These are phyloP conservation scores for Epinotia nisella DNA, from an alignment of 2,888 invertebrate genomes.

Conservation along the genomic window DNA sequence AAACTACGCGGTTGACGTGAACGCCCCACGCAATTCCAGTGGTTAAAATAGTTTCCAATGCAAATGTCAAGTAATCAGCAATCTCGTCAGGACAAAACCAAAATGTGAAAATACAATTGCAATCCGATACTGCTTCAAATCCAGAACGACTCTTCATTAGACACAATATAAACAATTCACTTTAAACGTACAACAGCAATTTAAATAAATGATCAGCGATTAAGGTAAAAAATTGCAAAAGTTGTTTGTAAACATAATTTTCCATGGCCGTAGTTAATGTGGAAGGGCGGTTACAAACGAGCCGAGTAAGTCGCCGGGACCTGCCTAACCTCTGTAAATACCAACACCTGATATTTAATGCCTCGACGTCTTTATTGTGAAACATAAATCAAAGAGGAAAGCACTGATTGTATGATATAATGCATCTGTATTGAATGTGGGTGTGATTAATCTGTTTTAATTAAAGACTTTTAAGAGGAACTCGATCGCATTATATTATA, in stretches of 20 bases:
- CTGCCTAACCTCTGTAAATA: conserved; percentile 39
- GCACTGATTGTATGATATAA: conserved; percentile 58
- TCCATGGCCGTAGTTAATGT: conserved; percentile 32
- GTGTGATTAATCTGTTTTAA: conserved; percentile 42
- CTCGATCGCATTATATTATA: conserved; percentile 32
- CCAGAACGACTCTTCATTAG: neutral
- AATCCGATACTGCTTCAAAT: neutral
- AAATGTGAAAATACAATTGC: neutral
- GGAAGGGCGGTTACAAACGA: conserved; percentile 47
- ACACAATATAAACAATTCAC: conserved; percentile 12
- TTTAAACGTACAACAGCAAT: conserved; percentile 8
- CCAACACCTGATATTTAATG: conserved; percentile 61
- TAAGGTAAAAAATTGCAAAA: conserved; percentile 31
- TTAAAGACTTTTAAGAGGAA: conserved; percentile 36
- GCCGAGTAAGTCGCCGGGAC: conserved; percentile 53
- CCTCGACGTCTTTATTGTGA: conserved; percentile 62
- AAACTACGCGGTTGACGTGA: conserved; percentile 1
- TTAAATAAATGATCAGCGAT: conserved; percentile 25
- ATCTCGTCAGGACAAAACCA: neutral
- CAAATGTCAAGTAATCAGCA: conserved; percentile 18
- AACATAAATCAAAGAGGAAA: conserved; percentile 61
- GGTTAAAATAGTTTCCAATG: conserved; percentile 1
- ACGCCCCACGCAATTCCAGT: conserved; percentile 10
- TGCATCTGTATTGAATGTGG: conserved; percentile 51
- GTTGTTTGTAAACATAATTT: conserved; percentile 30